These are phyloP conservation scores for Cosmia pyralina DNA, from an alignment of 2,888 invertebrate genomes.

Conservation along the genomic window DNA sequence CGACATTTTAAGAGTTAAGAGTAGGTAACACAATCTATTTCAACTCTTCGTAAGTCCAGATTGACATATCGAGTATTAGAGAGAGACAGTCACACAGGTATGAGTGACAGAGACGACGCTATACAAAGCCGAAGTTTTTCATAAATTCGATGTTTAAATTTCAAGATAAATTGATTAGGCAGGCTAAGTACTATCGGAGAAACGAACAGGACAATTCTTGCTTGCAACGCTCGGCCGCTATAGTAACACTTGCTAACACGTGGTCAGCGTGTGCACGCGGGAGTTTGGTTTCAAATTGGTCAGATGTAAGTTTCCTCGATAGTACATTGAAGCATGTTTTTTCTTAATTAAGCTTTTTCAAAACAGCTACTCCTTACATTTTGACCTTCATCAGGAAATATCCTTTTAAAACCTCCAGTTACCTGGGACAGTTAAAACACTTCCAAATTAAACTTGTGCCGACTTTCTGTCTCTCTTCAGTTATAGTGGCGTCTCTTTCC, in stretches of 20 bases:
- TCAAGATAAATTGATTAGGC: neutral
- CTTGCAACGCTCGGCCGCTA: no score
- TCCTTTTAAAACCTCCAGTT: neutral
- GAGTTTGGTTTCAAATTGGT: no score
- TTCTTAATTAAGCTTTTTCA: neutral
- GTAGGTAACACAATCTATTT: neutral
- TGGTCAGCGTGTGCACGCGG: no score
- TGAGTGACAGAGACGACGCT: neutral
- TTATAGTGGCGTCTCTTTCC: conserved; percentile 95
- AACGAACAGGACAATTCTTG: no score
- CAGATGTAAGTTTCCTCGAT: no score
- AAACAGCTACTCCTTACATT: no score
- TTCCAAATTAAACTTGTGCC: conserved; percentile 6
- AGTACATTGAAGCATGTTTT: neutral
- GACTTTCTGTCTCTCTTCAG: neutral
- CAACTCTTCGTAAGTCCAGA: neutral
- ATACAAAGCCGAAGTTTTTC: neutral
- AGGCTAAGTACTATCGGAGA: neutral
- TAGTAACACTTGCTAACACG: no score
- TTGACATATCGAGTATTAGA: neutral
- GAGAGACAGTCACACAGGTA: neutral
- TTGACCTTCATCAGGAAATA: neutral
- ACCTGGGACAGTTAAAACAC: neutral
- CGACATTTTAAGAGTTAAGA: no score
- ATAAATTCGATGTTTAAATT: neutral